Base-by-base conservation (phyloP, 2,113 vertebrate species). In the Eublepharis macularius region DNA sequence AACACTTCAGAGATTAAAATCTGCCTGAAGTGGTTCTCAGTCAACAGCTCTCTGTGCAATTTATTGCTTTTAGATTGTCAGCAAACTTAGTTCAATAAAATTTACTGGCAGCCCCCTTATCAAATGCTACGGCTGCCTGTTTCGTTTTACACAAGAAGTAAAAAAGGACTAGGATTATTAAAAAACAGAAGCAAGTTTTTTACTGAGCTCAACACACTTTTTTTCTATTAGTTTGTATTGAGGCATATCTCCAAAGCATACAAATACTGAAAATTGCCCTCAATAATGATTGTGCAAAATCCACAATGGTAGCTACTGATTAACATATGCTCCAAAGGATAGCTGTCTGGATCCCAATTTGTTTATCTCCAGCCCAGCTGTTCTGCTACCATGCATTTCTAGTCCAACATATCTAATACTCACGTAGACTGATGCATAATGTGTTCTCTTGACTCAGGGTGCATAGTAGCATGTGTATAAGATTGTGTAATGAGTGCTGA, bases 1-100 rank as follows among this genome's bases (percentile, higher is more conserved):
- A 49, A 83, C 32, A 51, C 10, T 82, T 87, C n/a, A 76, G 21
- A 85, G 57, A 85, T 85, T 73, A 83, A 41, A 54, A 83, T 80
- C 36, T 85, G 10, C n/a, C 24, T 65, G 69, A 89, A 87, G 81
- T 43, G 0, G n/a, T 32, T n/a, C 45, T 91, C 75, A 43, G 17
- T 75, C 65, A 81, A 73, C 45, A 86, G 21, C 8, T 63, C 16
- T 84, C 82, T 51, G 29, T 76, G 65, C 66, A 76, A 84, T 84
- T 68, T 84, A 51, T 84, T 49, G 69, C 32, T 54, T 73, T 76
- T 85, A 76, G 72, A 80, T 47, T 80, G 19, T 63, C 39, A 83
- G 36, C 4, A 85, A 49, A 83, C 82, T 76, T 83, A 80, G 45
- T 57, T 68, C 65, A 69, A 29, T 74, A n/a, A 82, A 76, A 81